A percentile compares a stretch with the other conserved stretches of the same genome.
Evolutionary conservation across 2,888 invertebrate genomes (phyloP).

Genomic region (Hypomecis atomaria): DNA sequence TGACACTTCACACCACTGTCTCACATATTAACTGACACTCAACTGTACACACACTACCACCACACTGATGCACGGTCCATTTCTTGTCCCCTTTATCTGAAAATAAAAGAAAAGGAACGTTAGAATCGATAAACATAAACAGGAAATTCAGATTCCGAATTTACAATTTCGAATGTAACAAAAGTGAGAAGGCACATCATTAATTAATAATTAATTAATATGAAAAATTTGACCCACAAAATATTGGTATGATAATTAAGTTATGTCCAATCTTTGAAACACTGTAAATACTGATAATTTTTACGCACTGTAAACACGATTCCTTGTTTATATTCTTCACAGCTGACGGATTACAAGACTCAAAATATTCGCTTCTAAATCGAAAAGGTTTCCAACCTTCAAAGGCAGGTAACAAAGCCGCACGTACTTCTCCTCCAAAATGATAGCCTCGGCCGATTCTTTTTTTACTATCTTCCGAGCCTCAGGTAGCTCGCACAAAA

Average conservation of each 20-base stretch:
- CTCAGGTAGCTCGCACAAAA: conserved; percentile 40
- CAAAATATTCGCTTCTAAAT: conserved; percentile 31
- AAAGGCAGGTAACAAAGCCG: conserved; percentile 41
- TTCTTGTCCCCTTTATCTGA: conserved; percentile 69
- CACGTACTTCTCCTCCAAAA: conserved; percentile 37
- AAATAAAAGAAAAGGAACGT: conserved; percentile 48
- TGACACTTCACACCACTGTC: conserved; percentile 64
- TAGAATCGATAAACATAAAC: background rate
- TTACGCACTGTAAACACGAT: background rate
- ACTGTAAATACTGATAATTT: background rate
- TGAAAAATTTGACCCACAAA: too few species aligned
- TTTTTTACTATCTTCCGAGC: conserved; percentile 41
- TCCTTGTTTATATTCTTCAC: background rate
- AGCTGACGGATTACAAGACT: conserved; percentile 11
- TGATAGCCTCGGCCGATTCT: conserved; percentile 39
- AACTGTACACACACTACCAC: conserved; percentile 66
- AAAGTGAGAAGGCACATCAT: too few species aligned
- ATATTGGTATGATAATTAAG: too few species aligned
- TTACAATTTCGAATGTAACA: too few species aligned
- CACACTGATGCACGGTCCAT: conserved; percentile 70
- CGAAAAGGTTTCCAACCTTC: conserved; percentile 35
- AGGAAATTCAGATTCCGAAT: too few species aligned
- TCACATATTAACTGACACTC: conserved; percentile 68
- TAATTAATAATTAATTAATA: too few species aligned
- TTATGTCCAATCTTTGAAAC: background rate